Evolutionary conservation across 2,113 vertebrate genomes (phyloP).

Genomic region (Felis chaus): DNA sequence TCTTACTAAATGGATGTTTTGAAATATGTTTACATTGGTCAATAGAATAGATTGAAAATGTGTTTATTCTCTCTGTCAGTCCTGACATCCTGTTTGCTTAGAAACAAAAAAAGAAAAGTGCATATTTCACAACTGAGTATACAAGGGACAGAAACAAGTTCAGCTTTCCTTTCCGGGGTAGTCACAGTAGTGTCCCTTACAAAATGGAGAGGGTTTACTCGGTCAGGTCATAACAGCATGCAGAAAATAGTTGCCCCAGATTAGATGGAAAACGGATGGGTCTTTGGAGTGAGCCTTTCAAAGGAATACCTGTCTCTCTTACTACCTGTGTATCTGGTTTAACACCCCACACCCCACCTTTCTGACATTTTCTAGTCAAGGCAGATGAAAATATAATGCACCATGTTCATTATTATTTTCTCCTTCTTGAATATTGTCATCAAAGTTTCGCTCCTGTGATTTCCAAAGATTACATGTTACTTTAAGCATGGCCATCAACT

Average conservation of each 20-base stretch:
- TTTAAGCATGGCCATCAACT: neutral
- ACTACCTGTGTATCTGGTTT: neutral
- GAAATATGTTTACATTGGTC: constrained; percentile 12
- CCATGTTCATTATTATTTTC: neutral
- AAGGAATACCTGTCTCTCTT: neutral
- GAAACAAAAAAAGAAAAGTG: neutral
- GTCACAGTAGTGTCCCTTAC: neutral
- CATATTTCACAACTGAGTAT: neutral
- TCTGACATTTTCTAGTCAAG: constrained; percentile 37
- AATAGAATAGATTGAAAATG: constrained; percentile 2
- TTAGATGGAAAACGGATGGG: neutral
- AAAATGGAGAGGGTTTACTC: neutral
- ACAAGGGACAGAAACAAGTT: neutral
- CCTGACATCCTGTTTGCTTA: neutral
- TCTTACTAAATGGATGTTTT: neutral
- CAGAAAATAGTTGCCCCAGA: neutral
- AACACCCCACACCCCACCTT: neutral
- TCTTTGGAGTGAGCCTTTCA: neutral
- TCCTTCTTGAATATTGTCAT: neutral
- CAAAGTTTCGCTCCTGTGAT: constrained; percentile 1
- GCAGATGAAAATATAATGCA: constrained; percentile 48
- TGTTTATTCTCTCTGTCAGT: constrained; percentile 10
- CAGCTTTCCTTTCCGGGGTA: neutral
- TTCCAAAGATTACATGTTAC: constrained; percentile 31
- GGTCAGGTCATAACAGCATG: neutral